Evolutionary conservation across 64 coral and sea anemone species (phyloP).

Genomic region (Anthopleura sola): DNA sequence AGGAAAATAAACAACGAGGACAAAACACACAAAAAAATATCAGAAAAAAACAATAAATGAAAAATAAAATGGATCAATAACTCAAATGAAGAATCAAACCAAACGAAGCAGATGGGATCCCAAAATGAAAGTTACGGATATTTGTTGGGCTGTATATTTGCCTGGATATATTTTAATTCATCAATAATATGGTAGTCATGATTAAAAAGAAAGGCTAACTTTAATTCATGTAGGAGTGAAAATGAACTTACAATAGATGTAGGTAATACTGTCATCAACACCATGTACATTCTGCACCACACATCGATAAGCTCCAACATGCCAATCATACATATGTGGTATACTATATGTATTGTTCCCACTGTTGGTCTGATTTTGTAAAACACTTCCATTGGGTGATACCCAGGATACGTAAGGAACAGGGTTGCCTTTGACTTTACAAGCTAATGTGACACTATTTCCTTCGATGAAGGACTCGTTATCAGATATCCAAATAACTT

Average conservation of each 20-base stretch:
- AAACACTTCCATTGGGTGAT: constrained; percentile 31
- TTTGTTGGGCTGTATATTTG: no score
- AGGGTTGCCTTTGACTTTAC: constrained; percentile 32
- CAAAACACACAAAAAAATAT: no score
- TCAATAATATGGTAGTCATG: no score
- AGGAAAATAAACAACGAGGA: no score
- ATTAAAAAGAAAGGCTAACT: no score
- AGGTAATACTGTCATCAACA: not conserved
- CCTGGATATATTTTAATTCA: no score
- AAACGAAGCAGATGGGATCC: no score
- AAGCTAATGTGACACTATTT: constrained; percentile 20
- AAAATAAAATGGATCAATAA: no score
- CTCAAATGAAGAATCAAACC: no score
- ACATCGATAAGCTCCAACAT: constrained; percentile 34
- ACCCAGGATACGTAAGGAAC: constrained; percentile 35
- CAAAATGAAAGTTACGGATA: no score
- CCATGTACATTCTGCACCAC: constrained; percentile 24
- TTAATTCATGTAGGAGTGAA: no score
- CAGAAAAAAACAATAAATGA: no score
- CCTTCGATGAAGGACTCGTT: constrained; percentile 43
- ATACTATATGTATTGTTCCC: constrained; percentile 35
- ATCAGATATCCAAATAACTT: constrained; percentile 22
- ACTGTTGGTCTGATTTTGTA: constrained; percentile 24
- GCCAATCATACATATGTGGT: not conserved
- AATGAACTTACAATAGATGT: constrained; percentile 31